Evolutionary conservation across 2,797 vertebrate species (phyloP).

Genomic region (Molothrus aeneus): DNA sequence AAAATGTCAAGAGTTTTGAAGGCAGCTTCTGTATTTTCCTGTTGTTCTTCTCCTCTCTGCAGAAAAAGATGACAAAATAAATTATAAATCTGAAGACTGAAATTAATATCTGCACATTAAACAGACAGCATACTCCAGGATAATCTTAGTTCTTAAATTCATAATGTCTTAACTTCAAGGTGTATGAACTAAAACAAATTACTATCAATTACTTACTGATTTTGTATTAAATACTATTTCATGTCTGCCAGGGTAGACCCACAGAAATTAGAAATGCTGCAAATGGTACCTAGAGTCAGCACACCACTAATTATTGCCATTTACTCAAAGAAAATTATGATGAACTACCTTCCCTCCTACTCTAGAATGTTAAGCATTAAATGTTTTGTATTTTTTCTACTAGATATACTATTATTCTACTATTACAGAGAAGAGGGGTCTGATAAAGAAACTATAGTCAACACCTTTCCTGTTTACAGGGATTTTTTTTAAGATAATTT

Average conservation of each 20-base stretch:
- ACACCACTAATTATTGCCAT: not conserved
- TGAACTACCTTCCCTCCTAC: not conserved
- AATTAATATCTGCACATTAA: not conserved
- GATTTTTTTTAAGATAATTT: not conserved
- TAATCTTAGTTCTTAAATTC: not conserved
- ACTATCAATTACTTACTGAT: not conserved
- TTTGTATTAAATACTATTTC: not conserved
- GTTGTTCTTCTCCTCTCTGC: conserved; percentile 61
- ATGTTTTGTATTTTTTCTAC: not conserved
- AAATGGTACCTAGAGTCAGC: not conserved
- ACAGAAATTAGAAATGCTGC: not conserved
- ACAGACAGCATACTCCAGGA: not conserved
- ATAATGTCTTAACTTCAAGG: not conserved
- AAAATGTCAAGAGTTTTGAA: conserved; percentile 58
- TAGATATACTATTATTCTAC: not conserved
- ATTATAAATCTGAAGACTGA: conserved; percentile 17
- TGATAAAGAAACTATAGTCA: not conserved
- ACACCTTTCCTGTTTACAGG: not conserved
- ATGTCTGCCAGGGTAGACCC: not conserved
- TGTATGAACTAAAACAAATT: not conserved
- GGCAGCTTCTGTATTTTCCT: conserved; percentile 55
- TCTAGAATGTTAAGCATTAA: not conserved
- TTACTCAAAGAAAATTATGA: not conserved
- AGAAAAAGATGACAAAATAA: conserved; percentile 64
- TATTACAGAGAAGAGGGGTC: not conserved